A percentile compares a stretch with the other conserved stretches of the same genome.
Conservation (phyloP, 1,140 invertebrate genomes). For the Meteorus sp. region DNA sequence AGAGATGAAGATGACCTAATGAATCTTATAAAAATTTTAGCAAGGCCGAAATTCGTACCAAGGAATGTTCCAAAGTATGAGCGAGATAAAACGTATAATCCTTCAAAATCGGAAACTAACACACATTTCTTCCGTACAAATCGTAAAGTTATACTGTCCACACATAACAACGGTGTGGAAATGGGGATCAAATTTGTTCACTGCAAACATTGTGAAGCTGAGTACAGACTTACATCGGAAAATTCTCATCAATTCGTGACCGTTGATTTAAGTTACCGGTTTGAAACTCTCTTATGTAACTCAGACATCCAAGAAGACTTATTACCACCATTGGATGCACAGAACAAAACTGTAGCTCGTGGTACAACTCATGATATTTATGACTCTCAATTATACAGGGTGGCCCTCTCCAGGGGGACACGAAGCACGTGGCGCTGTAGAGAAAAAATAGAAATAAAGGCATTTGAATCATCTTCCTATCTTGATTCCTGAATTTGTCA, state of each 20-base stretch:
- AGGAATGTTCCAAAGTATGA: slow-evolving; percentile 23
- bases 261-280: slow-evolving; percentile 22
- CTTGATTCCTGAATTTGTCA: too few relatives aligned
- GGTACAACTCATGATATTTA: slow-evolving; percentile 16
- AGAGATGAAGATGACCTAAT: slow-evolving; percentile 14
- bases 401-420: too few relatives aligned
- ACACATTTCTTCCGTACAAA: slow-evolving; percentile 18
- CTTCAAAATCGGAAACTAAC: slow-evolving; percentile 16
- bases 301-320: slow-evolving; percentile 2
- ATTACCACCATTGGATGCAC: neutral
- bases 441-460: too few relatives aligned
- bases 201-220: slow-evolving; percentile 7
- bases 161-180: neutral
- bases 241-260: slow-evolving; percentile 23
- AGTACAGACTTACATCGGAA: slow-evolving; percentile 1
- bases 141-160: neutral
- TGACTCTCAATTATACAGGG: slow-evolving; percentile 14
- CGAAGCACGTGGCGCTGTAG: too few relatives aligned
- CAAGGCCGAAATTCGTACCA: slow-evolving; percentile 9
- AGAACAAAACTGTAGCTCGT: neutral
- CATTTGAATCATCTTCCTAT: too few relatives aligned
- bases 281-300: slow-evolving; percentile 10
- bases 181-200: neutral
- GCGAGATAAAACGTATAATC: slow-evolving; percentile 21
- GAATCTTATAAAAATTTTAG: slow-evolving; percentile 16